Base-by-base conservation (phyloP, 2,888 invertebrate species). In the Ochlodes sylvanus region DNA sequence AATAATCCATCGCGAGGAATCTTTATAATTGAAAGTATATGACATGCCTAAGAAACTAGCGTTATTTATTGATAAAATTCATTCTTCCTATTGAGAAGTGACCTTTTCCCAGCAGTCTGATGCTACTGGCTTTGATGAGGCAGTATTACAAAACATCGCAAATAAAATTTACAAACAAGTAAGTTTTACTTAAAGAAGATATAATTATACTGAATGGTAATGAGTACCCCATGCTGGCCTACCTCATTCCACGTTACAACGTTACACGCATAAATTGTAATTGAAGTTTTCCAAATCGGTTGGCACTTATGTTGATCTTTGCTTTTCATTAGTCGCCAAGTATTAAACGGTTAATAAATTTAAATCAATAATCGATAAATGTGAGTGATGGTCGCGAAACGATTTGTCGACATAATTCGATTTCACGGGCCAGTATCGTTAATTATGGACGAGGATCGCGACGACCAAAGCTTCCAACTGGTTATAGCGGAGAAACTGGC, bases 381-480 rank as follows among this genome's bases (percentile, higher is more conserved):
- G 77, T 83, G 84, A 86, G 75, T 76, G 83, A 87, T 87, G 78
- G 78, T 77, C 76, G 74, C 76, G 70, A 80, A 86, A 80, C 82
- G 81, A 87, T 88, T 88, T 85, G 87, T 87, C 81, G 84, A 85
- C 82, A 84, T 89, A 87, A 88, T 88, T 87, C 84, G 85, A 87
- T 89, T 90, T 88, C 88, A 87, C 85, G 83, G 86, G 80, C 82
- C 79, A 74, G 79, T 82, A 83, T 86, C 85, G 86, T 90, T 91
- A 90, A 91, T 92, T 89, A 88, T 86, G 86, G 87, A 86, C 84
- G 78, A 83, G 86, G 84, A 87, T 87, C 86, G 87, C 83, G 80
- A 76, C 76, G 76, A 72, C 76, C 79, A 71, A 77, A 78, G 72
- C 73, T 69, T 75, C 73, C 72, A 82, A 90, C 92, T 88, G 89